These are phyloP conservation scores for Archaeoteleia sp. DNA, from an alignment of 2,888 invertebrate species.

Conservation along the genomic window DNA sequence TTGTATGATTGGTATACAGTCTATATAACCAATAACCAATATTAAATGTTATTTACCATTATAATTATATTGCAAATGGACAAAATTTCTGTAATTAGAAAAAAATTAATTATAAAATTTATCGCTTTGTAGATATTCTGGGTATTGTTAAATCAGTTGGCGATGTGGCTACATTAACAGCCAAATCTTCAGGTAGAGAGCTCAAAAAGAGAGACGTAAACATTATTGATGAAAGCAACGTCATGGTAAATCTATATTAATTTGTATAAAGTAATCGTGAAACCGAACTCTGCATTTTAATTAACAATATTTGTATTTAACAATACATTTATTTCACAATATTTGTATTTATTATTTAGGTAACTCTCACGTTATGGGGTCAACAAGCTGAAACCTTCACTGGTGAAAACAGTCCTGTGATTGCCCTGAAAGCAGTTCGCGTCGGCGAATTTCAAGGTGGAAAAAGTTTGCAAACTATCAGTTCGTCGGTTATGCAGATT, in stretches of 20 bases:
- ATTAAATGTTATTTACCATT: constrained; percentile 2
- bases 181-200: constrained; percentile 86
- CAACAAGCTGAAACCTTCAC: constrained; percentile 90
- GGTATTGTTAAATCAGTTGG: constrained; percentile 87
- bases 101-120: constrained; percentile 7
- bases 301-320: constrained; percentile 2
- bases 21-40: too few relatives aligned
- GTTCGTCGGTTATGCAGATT: constrained; percentile 81
- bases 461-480: constrained; percentile 80
- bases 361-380: constrained; percentile 94
- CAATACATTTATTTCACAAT: background rate
- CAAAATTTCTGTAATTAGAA: constrained; percentile 14
- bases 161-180: constrained; percentile 84
- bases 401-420: constrained; percentile 84
- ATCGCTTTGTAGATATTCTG: constrained; percentile 83
- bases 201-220: constrained; percentile 91
- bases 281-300: background rate
- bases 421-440: constrained; percentile 89
- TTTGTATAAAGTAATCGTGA: background rate
- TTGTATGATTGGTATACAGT: background rate
- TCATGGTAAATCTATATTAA: constrained; percentile 76
- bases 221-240: constrained; percentile 89
- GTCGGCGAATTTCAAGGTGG: constrained; percentile 92
- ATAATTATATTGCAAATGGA: constrained; percentile 1
- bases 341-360: constrained; percentile 71